Evolutionary conservation across 2,888 invertebrate species (phyloP).

Genomic region (Baronia brevicornis): DNA sequence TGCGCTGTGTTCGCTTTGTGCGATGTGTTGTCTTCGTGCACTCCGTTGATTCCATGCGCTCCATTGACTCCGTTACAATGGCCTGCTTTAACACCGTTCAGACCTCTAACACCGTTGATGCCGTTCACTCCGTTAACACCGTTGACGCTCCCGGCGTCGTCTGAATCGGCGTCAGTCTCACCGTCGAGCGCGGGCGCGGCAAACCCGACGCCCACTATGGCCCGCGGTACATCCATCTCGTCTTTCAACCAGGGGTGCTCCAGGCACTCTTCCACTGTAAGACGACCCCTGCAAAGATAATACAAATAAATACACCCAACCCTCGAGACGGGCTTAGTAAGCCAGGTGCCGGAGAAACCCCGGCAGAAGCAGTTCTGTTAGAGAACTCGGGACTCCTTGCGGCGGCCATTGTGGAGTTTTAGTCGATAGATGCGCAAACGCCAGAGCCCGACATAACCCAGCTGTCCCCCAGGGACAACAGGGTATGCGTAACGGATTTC

Average conservation of each 20-base stretch:
- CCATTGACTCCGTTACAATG: constrained; percentile 28
- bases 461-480: too few species aligned
- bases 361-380: too few species aligned
- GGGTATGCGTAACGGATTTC: too few species aligned
- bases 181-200: constrained; percentile 37
- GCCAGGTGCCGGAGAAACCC: too few species aligned
- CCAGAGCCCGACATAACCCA: too few species aligned
- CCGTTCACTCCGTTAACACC: constrained; percentile 26
- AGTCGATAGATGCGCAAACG: too few species aligned
- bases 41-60: constrained; percentile 22
- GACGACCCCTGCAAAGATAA: constrained; percentile 82
- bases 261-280: constrained; percentile 91
- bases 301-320: constrained; percentile 3
- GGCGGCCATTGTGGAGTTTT: too few species aligned
- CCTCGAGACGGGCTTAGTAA: too few species aligned
- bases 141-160: constrained; percentile 24
- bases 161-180: constrained; percentile 38
- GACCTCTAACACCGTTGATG: constrained; percentile 26
- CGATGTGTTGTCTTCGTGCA: constrained; percentile 17
- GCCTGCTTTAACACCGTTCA: constrained; percentile 26
- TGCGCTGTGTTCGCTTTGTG: constrained; percentile 25
- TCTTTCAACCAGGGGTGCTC: constrained; percentile 92
- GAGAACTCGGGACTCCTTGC: too few species aligned
- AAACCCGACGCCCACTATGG: constrained; percentile 61
- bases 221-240: constrained; percentile 72